phyloP scores from a whole-genome alignment of 2,113 vertebrate genomes.

The Albula goreensis region DNA sequence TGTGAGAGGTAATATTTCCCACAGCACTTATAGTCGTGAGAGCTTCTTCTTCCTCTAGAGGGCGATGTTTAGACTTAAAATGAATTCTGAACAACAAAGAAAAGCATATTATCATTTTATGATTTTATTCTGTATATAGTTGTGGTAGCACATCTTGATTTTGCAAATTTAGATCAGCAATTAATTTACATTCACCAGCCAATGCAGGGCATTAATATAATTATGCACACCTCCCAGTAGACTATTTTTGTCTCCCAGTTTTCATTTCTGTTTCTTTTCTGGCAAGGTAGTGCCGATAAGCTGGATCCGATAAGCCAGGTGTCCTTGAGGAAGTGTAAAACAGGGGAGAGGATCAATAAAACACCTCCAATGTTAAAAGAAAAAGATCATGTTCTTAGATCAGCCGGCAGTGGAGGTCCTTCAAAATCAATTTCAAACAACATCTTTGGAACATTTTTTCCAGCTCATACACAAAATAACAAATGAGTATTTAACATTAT shows the following conservation, averaged over 20 bases:
- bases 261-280: not conserved
- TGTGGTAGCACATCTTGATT: too few species aligned
- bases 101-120: not conserved
- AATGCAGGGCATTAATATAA: too few species aligned
- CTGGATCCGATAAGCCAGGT: not conserved
- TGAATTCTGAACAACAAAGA: not conserved
- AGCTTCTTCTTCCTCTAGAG: not conserved
- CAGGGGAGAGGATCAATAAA: conserved; percentile 3
- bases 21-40: not conserved
- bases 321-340: conserved; percentile 9
- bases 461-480: not conserved
- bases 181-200: too few species aligned
- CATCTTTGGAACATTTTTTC: not conserved
- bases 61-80: not conserved
- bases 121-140: not conserved
- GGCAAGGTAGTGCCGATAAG: not conserved
- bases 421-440: not conserved
- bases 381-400: conserved; percentile 1
- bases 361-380: conserved; percentile 1
- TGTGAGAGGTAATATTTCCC: not conserved
- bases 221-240: not conserved
- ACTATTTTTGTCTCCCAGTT: not conserved
- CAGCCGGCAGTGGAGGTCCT: not conserved
- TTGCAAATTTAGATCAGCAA: too few species aligned
- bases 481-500: not conserved